Evolutionary conservation across 2,797 vertebrate genomes (phyloP).

Genomic region (Microctenopoma stevenorrisi): DNA sequence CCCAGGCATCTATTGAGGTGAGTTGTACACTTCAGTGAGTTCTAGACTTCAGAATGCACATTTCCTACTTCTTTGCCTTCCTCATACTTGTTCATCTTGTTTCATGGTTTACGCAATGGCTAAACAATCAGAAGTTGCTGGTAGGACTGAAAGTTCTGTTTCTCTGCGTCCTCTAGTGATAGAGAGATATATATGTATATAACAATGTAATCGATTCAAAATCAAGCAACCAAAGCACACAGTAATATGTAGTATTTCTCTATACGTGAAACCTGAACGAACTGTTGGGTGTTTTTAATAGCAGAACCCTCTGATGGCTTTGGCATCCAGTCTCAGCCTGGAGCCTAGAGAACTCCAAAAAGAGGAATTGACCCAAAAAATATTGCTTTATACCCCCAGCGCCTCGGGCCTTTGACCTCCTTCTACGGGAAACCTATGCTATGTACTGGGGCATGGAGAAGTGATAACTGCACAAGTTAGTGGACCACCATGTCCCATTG

Average conservation of each 20-base stretch:
- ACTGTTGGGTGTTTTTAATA: conserved; percentile 39
- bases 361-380: conserved; percentile 8
- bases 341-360: conserved; percentile 9
- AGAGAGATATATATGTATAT: too few species aligned
- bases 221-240: not conserved
- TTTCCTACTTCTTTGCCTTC: conserved; percentile 18
- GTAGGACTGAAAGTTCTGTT: too few species aligned
- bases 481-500: conserved; percentile 43
- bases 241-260: not conserved
- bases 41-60: conserved; percentile 24
- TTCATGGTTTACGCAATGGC: not conserved
- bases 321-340: not conserved
- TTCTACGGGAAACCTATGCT: conserved; percentile 6
- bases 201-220: too few species aligned
- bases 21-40: conserved; percentile 7
- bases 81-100: not conserved
- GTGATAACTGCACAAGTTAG: conserved; percentile 54
- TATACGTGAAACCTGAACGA: conserved; percentile 22
- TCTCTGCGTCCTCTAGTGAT: too few species aligned
- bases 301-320: conserved; percentile 5
- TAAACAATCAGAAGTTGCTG: not conserved
- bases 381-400: not conserved
- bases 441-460: conserved; percentile 49
- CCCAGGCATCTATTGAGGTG: conserved; percentile 59
- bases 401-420: not conserved